Evolutionary conservation across 2,888 invertebrate genomes (phyloP).

Genomic region (Pristionchus arcanus): DNA sequence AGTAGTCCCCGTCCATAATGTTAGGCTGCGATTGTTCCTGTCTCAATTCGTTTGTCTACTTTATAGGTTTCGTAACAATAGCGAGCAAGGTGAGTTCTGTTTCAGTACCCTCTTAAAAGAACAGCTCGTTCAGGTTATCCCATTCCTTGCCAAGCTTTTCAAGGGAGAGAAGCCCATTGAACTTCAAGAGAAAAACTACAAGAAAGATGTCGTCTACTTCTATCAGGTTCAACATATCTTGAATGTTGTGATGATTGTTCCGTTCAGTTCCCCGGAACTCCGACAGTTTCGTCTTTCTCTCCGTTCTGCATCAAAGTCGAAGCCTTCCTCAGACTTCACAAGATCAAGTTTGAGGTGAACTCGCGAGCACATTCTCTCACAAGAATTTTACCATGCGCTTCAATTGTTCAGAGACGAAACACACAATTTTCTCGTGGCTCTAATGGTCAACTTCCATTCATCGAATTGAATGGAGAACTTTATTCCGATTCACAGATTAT

Average conservation of each 20-base stretch:
- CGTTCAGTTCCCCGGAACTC: constrained; percentile 70
- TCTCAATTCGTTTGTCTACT: background rate
- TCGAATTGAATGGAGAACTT: constrained; percentile 53
- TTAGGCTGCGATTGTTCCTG: constrained; percentile 15
- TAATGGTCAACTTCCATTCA: constrained; percentile 49
- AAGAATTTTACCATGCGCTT: background rate
- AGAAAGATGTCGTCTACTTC: constrained; percentile 75
- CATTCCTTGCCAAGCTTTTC: background rate
- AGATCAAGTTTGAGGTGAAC: constrained; percentile 73
- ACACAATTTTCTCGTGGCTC: background rate
- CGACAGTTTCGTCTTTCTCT: constrained; percentile 73
- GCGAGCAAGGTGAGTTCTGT: background rate
- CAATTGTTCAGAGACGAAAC: constrained; percentile 22
- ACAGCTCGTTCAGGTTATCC: background rate
- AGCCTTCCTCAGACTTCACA: constrained; percentile 73
- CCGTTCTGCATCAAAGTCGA: constrained; percentile 77
- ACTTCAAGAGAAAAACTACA: constrained; percentile 61
- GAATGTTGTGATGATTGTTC: background rate
- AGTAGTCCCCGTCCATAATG: background rate
- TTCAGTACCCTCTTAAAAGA: background rate
- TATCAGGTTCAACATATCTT: constrained; percentile 58
- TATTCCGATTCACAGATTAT: constrained; percentile 35
- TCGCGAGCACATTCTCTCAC: background rate
- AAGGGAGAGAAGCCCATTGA: constrained; percentile 1
- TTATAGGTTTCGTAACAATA: background rate